Percentiles rank a stretch among this genome's conserved stretches.
These are phyloP conservation scores for Ypsolopha scabrella DNA, from an alignment of 2,888 invertebrate genomes.

Conservation along the genomic window DNA sequence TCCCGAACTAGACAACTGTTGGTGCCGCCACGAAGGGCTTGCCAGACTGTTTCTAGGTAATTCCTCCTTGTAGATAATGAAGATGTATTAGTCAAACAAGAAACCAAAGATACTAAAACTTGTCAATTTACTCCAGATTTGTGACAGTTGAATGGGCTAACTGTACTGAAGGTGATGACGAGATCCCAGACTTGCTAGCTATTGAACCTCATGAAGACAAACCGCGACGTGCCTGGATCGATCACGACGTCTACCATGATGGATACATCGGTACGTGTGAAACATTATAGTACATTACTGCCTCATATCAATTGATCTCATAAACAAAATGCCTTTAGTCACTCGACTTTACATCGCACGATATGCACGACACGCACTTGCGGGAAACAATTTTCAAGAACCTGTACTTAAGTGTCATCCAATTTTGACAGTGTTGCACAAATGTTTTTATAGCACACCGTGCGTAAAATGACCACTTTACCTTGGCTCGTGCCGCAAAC, in stretches of 20 bases:
- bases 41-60: slow-evolving; percentile 45
- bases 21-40: slow-evolving; percentile 34
- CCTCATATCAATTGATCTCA: background rate
- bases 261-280: slow-evolving; percentile 41
- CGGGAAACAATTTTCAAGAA: no score
- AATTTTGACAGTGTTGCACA: no score
- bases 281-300: background rate
- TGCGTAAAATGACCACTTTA: no score
- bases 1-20: slow-evolving; percentile 49
- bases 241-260: slow-evolving; percentile 37
- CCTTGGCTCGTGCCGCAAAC: no score
- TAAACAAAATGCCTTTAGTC: no score
- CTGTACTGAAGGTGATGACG: slow-evolving; percentile 46
- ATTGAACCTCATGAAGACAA: slow-evolving; percentile 37
- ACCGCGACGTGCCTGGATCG: slow-evolving; percentile 30
- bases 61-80: no score
- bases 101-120: no score
- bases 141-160: slow-evolving; percentile 61
- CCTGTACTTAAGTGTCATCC: no score
- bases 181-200: slow-evolving; percentile 40
- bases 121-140: slow-evolving; percentile 25
- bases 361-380: no score
- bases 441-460: no score
- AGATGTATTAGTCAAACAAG: no score
- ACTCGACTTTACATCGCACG: no score